Base-by-base conservation (phyloP, 2,888 invertebrate species). In the Pandemis heparana region DNA sequence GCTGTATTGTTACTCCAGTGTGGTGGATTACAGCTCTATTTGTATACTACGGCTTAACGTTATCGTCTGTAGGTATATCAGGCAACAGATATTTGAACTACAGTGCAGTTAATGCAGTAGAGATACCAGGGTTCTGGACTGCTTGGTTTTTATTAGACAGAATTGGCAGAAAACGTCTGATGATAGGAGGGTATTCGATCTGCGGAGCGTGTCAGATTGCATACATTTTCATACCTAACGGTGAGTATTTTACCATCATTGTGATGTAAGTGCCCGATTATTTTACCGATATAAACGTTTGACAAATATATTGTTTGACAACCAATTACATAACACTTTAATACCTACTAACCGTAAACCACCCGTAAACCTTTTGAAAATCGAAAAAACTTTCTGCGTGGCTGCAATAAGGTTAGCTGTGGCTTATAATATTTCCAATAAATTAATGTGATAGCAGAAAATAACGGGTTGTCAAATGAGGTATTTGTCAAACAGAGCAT, bases 71-170 rank as follows among this genome's bases (percentile, higher is more conserved):
- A 14, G 61, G 60, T 0, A 69, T 69, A 5, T 38, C 48, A 5
- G 48, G 60, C 1, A 69, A 61, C 14, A 60, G 10, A 6, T 69
- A 32, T 39, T n/a, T 69, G n/a, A 69, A 69, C 14, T n/a, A 46
- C 12, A 48, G 60, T 38, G 61, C 61, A 14, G 43, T 48, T 10
- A 38, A 61, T 61, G 61, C 48, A 9, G 46, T 69, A 0, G 38
- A 60, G 38, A 61, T 69, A 5, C 69, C 69, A 14, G 69, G 69
- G 1, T 69, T 61, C 38, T 69, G 60, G 69, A 61, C 48, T 12
- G 48, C 69, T 8, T 8, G 39, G 12, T 39, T 69, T 1, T n/a
- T 69, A 8, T 0, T 69, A 16, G 32, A 69, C 14, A 69, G 48
- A 46, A 61, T 48, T 0, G 69, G 69, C 2, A 60, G 69, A 18